These are phyloP conservation scores for Bombus polaris DNA, from an alignment of 1,140 invertebrate genomes.

Conservation along the genomic window DNA sequence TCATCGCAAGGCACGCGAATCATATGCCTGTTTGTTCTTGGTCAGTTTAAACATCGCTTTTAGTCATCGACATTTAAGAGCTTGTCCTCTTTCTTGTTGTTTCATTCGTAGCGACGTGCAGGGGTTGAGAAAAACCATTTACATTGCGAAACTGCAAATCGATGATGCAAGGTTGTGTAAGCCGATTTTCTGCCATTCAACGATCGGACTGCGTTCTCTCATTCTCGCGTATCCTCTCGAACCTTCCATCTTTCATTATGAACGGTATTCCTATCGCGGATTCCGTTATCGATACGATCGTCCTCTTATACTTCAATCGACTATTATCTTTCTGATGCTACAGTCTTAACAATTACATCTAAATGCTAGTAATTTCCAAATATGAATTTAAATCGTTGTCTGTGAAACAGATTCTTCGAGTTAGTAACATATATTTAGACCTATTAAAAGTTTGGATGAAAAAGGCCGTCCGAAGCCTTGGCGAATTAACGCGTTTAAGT, in stretches of 20 bases:
- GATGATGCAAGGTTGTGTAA: constrained; percentile 15
- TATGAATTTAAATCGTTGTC: no score
- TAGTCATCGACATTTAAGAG: constrained; percentile 22
- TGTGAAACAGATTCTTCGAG: no score
- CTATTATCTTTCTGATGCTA: background rate
- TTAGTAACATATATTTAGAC: no score
- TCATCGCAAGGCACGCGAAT: background rate
- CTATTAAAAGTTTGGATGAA: no score
- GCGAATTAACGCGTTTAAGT: background rate
- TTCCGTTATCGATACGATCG: background rate
- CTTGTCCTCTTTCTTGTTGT: background rate
- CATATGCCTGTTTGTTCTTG: background rate
- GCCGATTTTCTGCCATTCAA: background rate
- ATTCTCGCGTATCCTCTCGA: background rate
- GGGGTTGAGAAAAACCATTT: background rate
- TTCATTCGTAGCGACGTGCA: background rate
- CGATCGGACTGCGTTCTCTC: background rate
- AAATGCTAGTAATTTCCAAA: no score
- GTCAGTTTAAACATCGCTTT: background rate
- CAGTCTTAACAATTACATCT: background rate
- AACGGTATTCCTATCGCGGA: background rate
- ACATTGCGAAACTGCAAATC: background rate
- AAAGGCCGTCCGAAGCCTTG: background rate
- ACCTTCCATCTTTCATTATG: background rate
- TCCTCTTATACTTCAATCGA: background rate